phyloP scores from a whole-genome alignment of 2,888 invertebrate genomes.

The Sympetrum striolatum region DNA sequence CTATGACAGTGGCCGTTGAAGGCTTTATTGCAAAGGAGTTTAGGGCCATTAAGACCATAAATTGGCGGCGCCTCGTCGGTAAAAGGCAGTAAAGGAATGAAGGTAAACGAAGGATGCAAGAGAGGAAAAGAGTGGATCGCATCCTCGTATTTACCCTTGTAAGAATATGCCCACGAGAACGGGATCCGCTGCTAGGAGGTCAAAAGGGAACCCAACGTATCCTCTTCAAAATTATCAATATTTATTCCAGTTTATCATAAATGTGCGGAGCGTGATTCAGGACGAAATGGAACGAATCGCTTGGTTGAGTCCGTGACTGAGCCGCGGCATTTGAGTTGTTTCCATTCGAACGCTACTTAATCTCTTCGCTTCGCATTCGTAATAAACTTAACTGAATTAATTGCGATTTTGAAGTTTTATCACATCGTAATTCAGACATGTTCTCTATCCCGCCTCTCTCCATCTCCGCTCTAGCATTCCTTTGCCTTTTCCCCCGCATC shows the following conservation, averaged over 20 bases:
- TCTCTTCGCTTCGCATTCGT: neutral
- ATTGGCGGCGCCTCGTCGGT: slow-evolving; percentile 24
- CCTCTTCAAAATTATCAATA: neutral
- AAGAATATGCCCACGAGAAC: neutral
- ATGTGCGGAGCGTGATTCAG: neutral
- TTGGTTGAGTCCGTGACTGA: neutral
- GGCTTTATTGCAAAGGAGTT: slow-evolving; percentile 43
- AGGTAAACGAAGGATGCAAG: neutral
- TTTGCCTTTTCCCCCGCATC: neutral
- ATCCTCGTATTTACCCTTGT: neutral
- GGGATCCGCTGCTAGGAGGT: neutral
- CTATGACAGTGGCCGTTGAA: slow-evolving; percentile 43
- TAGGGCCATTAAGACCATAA: slow-evolving; percentile 40
- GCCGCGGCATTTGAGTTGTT: neutral
- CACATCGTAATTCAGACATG: neutral
- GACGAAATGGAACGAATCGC: neutral
- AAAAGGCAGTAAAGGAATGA: slow-evolving; percentile 3
- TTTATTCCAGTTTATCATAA: neutral
- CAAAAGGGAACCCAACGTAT: neutral
- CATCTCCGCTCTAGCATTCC: neutral
- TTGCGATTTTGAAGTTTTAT: neutral
- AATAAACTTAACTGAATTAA: neutral
- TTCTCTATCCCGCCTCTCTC: neutral
- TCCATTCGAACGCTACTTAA: neutral
- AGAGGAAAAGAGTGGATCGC: neutral